phyloP scores from a whole-genome alignment of 2,888 invertebrate species.

The Zygaena filipendulae region DNA sequence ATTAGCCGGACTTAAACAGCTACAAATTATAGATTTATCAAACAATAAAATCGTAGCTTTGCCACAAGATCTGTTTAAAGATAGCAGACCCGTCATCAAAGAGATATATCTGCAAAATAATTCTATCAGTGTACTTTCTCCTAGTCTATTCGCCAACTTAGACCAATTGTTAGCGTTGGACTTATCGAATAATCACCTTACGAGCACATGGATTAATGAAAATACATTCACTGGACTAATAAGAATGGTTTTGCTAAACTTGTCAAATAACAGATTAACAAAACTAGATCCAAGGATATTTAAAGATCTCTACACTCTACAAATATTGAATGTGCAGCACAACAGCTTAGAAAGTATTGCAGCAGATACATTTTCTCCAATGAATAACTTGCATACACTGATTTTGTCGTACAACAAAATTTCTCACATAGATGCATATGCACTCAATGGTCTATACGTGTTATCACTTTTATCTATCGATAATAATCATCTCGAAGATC shows the following conservation, averaged over 20 bases:
- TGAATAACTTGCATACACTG: conserved; percentile 92
- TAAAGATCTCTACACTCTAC: conserved; percentile 85
- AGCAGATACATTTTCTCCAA: conserved; percentile 88
- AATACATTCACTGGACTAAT: conserved; percentile 89
- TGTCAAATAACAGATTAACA: conserved; percentile 86
- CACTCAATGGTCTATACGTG: conserved; percentile 89
- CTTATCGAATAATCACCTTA: conserved; percentile 86
- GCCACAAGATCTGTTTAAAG: conserved; percentile 86
- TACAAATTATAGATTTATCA: conserved; percentile 89
- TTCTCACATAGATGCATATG: conserved; percentile 85
- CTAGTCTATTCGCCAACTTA: conserved; percentile 86
- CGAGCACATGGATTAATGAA: conserved; percentile 87
- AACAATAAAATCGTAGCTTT: conserved; percentile 91
- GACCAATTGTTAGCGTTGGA: conserved; percentile 85
- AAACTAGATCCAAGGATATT: conserved; percentile 87
- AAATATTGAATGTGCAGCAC: conserved; percentile 86
- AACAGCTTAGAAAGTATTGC: conserved; percentile 86
- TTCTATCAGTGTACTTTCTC: conserved; percentile 86
- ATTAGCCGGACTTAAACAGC: conserved; percentile 79
- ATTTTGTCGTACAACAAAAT: conserved; percentile 88
- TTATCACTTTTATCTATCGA: conserved; percentile 86
- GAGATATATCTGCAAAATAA: conserved; percentile 93
- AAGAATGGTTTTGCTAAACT: conserved; percentile 85
- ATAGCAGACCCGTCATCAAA: conserved; percentile 81
- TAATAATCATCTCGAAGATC: conserved; percentile 84